A percentile compares a stretch with the other conserved stretches of the same genome.
These are phyloP conservation scores for Drosophila austrosaltans DNA, from an alignment of 2,888 invertebrate species.

Conservation along the genomic window DNA sequence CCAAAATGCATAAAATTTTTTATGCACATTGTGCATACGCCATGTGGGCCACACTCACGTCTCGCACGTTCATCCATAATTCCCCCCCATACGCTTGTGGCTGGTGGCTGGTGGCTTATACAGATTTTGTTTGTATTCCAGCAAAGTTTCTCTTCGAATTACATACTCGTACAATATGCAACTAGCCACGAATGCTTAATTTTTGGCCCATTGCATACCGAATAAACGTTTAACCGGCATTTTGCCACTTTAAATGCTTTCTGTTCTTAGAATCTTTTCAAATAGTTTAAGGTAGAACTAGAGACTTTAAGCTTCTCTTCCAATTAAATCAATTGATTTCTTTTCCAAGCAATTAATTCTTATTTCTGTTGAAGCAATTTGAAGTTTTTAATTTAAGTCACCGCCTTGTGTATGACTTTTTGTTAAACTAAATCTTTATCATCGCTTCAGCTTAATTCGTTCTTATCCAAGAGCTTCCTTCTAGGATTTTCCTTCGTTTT, in stretches of 20 bases:
- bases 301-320: no score
- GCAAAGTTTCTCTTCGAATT: constrained; percentile 13
- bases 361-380: background rate
- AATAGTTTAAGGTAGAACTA: no score
- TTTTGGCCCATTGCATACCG: background rate
- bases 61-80: constrained; percentile 47
- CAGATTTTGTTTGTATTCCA: constrained; percentile 33
- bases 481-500: background rate
- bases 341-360: no score
- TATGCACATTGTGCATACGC: constrained; percentile 21
- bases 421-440: background rate
- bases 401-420: background rate
- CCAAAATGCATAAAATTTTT: constrained; percentile 10
- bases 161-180: constrained; percentile 4
- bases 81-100: constrained; percentile 40
- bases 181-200: constrained; percentile 13
- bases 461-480: background rate
- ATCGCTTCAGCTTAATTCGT: background rate
- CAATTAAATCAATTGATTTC: no score
- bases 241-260: background rate
- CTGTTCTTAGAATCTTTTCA: background rate
- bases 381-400: background rate
- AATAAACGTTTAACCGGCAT: background rate
- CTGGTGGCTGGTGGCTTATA: constrained; percentile 44
- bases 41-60: constrained; percentile 18